phyloP scores from a whole-genome alignment of 2,797 vertebrate genomes.

The Acanthurus tractus region DNA sequence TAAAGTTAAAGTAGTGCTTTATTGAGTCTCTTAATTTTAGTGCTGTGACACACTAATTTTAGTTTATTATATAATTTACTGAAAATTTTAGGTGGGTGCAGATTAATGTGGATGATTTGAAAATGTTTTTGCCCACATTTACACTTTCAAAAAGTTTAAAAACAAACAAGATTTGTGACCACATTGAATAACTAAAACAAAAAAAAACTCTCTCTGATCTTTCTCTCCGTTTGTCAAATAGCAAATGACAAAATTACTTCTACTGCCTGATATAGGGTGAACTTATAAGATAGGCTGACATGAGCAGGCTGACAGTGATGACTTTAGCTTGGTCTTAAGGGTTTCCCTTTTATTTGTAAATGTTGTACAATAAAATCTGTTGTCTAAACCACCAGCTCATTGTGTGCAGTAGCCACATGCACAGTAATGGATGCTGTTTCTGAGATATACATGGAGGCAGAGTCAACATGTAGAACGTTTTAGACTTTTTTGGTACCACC shows the following conservation, averaged over 20 bases:
- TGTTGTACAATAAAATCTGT: neutral
- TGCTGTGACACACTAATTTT: conserved; percentile 39
- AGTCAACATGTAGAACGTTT: too few relatives aligned
- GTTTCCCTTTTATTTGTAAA: conserved; percentile 1
- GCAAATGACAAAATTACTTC: neutral
- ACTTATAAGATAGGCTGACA: neutral
- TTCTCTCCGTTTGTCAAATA: neutral
- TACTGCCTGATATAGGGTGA: neutral
- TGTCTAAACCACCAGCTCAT: conserved; percentile 14
- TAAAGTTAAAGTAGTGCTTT: conserved; percentile 43
- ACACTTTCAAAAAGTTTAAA: neutral
- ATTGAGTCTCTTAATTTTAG: conserved; percentile 44
- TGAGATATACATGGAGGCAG: neutral
- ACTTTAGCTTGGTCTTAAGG: neutral
- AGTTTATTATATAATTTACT: conserved; percentile 29
- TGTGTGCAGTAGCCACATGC: conserved; percentile 2
- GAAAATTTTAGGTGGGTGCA: neutral
- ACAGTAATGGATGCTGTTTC: conserved; percentile 12
- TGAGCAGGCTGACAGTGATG: conserved; percentile 6
- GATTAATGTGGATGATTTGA: neutral
- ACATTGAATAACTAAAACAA: neutral
- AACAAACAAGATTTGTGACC: neutral
- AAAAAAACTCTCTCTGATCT: neutral
- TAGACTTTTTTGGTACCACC: too few relatives aligned
- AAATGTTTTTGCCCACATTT: neutral